Percentiles rank a stretch among this genome's conserved stretches.
These are phyloP conservation scores for Canis aureus DNA, from an alignment of 2,113 vertebrate species.

Conservation along the genomic window DNA sequence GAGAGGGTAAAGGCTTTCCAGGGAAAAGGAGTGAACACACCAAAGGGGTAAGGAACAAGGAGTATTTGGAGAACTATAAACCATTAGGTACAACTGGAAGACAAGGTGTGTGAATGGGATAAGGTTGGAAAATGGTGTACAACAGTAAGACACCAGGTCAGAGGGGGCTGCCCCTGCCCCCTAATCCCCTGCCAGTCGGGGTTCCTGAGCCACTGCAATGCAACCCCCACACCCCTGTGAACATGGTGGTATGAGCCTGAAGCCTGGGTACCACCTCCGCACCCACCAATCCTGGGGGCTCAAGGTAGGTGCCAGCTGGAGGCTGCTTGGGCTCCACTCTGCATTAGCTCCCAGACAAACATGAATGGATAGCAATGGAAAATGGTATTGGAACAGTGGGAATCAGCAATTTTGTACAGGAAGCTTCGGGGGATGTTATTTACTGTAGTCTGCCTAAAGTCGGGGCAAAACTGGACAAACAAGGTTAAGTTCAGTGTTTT, in stretches of 20 bases:
- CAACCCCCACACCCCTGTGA: too few relatives aligned
- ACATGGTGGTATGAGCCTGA: too few relatives aligned
- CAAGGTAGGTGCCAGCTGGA: background rate
- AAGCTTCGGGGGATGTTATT: background rate
- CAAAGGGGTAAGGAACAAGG: background rate
- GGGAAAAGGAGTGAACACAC: background rate
- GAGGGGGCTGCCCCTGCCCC: background rate
- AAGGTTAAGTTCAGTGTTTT: background rate
- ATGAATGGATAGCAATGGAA: background rate
- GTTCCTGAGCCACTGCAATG: too few relatives aligned
- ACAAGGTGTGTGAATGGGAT: background rate
- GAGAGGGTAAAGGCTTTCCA: background rate
- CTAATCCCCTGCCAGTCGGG: too few relatives aligned
- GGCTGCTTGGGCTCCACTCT: background rate
- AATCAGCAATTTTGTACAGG: background rate
- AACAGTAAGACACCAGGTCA: background rate
- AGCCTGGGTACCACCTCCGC: too few relatives aligned
- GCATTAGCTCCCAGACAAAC: background rate
- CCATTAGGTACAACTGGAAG: background rate
- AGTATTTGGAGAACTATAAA: background rate
- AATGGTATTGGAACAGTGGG: background rate
- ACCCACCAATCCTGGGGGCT: background rate
- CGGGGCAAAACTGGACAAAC: background rate
- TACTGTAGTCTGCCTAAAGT: background rate
- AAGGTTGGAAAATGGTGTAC: background rate